Evolutionary conservation across 2,888 invertebrate genomes (phyloP), one percentile per base, ranked within the genome.

Genomic region (Osedax frankpressi): DNA sequence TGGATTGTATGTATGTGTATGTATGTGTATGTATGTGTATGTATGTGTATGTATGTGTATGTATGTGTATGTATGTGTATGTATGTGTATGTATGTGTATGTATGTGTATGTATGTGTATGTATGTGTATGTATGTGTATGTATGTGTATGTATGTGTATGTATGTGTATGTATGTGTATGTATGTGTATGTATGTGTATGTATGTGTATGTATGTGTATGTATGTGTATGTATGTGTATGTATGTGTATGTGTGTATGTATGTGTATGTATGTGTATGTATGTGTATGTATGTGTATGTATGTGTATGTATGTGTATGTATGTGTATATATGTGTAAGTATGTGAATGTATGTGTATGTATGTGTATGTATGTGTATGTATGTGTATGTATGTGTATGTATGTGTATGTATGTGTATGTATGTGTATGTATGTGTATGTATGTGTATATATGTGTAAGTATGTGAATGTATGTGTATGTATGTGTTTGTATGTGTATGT

Each of bases 221-320:
- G 68, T 27, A 25, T 68, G 68, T 68, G 26, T 68, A 28, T 68
- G 26, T 68, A 28, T 68, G 26, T 68, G 27, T 68, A 3, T 68
- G 27, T 68, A 25, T 44, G 44, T 68, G 68, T 68, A 65, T 65
- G 65, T 65, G 26, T 65, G 65, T 1, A 65, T 65, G 19, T 44
- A 44, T 44, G 19, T 44, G 19, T 44, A 44, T 44, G 19, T 44
- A 19, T 44, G 44, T 44, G 44, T 44, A 19, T 44, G 44, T 44
- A 11, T 44, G 19, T 44, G 44, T 44, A 19, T 44, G 44, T 44
- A 19, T 44, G 19, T 44, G 44, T 44, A 19, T 44, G 44, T 44
- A 44, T 44, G 44, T 44, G 44, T 44, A 19, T 44, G 44, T 44
- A 19, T 44, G 44, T 44, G 19, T 6, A 44, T 44, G 19, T 44